A percentile compares a stretch with the other conserved stretches of the same genome.
These are phyloP conservation scores for Allolobophora icterica DNA, from an alignment of 2,888 invertebrate species.

Conservation along the genomic window DNA sequence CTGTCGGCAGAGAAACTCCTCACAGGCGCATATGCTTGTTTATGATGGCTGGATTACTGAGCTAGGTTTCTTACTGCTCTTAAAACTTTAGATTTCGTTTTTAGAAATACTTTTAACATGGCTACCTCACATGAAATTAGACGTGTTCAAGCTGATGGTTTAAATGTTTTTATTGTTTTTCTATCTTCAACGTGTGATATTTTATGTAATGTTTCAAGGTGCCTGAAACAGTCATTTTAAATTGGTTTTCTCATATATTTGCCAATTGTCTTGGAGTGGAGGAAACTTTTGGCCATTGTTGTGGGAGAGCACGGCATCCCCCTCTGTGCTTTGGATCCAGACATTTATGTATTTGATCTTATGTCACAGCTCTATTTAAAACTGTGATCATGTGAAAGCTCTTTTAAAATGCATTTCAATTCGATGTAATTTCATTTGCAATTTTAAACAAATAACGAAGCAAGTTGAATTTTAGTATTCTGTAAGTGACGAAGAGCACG, in stretches of 20 bases:
- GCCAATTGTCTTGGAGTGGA: neutral
- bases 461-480: neutral
- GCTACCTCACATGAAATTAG: neutral
- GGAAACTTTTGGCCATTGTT: neutral
- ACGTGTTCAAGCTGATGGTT: neutral
- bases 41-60: neutral
- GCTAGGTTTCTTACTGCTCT: neutral
- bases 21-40: neutral
- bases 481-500: neutral
- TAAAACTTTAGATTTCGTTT: neutral
- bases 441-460: neutral
- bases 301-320: neutral
- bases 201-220: neutral
- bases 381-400: neutral
- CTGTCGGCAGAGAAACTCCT: no score
- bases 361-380: neutral
- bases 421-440: no score
- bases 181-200: neutral
- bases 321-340: neutral
- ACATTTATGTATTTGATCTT: conserved; percentile 13
- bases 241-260: neutral
- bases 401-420: neutral
- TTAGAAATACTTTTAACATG: neutral
- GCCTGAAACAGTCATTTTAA: neutral
- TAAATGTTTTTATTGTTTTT: neutral